Evolutionary conservation across 2,888 invertebrate species (phyloP).

Genomic region (Sarcophaga carnaria): DNA sequence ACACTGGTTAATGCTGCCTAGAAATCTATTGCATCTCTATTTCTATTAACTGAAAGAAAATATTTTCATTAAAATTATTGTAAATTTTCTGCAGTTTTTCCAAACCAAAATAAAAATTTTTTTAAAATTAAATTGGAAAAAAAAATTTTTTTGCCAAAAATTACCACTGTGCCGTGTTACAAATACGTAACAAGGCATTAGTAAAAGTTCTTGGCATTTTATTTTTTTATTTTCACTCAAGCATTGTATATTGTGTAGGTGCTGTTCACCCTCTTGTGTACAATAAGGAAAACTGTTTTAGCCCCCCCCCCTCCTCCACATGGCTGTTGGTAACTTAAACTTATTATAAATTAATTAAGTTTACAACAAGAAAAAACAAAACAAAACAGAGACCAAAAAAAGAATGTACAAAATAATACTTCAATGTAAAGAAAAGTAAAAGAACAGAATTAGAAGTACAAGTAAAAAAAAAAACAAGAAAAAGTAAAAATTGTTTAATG

Average conservation of each 20-base stretch:
- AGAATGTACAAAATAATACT: constrained; percentile 33
- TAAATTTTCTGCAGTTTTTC: no score
- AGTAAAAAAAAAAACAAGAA: not conserved
- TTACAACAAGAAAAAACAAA: constrained; percentile 39
- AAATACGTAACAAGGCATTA: constrained; percentile 26
- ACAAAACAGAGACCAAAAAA: not conserved
- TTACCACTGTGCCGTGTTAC: no score
- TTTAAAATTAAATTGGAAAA: no score
- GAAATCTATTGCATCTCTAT: no score
- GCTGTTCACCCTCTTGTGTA: constrained; percentile 12
- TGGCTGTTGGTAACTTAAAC: constrained; percentile 36
- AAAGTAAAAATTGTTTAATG: constrained; percentile 56
- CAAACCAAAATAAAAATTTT: no score
- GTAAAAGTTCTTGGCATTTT: constrained; percentile 25
- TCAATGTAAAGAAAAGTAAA: not conserved
- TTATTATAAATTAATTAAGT: constrained; percentile 67
- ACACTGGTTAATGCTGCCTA: no score
- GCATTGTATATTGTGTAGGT: no score
- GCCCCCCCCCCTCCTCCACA: not conserved
- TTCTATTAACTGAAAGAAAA: no score
- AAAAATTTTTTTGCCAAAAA: no score
- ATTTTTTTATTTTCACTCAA: not conserved
- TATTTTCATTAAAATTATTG: no score
- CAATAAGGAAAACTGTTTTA: constrained; percentile 44
- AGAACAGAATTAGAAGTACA: not conserved